Conservation (phyloP, 2,888 invertebrate genomes). For the Entomobrya multifasciata region DNA sequence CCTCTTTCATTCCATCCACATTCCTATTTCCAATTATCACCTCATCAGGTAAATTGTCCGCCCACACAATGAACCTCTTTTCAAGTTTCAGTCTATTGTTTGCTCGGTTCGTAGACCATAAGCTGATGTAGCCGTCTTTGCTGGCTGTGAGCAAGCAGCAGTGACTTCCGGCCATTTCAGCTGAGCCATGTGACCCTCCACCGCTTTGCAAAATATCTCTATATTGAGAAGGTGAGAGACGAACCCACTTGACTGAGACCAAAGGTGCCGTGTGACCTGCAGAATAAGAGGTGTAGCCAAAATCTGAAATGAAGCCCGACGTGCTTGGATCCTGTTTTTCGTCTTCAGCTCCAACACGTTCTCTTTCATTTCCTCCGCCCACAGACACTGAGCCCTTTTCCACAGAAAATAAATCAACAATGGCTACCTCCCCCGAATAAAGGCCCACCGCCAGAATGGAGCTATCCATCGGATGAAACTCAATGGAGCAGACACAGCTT, state of each 20-base stretch:
- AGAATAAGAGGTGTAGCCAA: constrained; percentile 63
- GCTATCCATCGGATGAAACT: constrained; percentile 77
- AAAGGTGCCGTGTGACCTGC: constrained; percentile 53
- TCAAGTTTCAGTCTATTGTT: constrained; percentile 73
- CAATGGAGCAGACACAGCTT: constrained; percentile 73
- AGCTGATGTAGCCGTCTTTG: constrained; percentile 76
- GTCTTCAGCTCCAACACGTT: neutral
- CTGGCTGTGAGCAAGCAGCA: constrained; percentile 73
- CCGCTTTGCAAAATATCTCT: constrained; percentile 47
- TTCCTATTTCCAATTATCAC: constrained; percentile 74
- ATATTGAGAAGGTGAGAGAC: constrained; percentile 53
- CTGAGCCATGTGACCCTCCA: neutral
- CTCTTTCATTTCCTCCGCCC: neutral
- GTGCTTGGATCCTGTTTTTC: constrained; percentile 20
- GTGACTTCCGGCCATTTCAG: neutral
- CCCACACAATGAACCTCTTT: constrained; percentile 75
- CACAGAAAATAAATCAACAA: constrained; percentile 73
- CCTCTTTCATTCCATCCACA: constrained; percentile 76
- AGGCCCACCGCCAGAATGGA: constrained; percentile 76
- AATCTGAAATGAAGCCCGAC: constrained; percentile 52
- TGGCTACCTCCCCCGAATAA: constrained; percentile 75
- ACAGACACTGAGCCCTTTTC: constrained; percentile 50
- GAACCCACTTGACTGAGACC: constrained; percentile 69
- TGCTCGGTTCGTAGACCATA: constrained; percentile 77
- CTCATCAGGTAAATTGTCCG: constrained; percentile 76